Base-by-base conservation (phyloP, 2,797 vertebrate species). In the Poecilia wingei region DNA sequence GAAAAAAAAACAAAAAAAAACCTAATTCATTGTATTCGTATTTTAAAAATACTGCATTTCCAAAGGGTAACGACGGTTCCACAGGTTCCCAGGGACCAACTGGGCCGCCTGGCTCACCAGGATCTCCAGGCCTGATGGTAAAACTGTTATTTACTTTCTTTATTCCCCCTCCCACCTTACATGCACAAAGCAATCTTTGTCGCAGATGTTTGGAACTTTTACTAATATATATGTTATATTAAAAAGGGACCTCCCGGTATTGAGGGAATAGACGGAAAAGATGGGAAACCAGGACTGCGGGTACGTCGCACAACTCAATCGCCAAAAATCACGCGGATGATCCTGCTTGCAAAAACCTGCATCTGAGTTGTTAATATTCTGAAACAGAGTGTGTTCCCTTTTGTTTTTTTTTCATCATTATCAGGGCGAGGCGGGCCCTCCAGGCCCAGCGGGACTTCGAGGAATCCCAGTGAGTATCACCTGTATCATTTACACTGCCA, bases 201-300 rank as follows among this genome's bases (percentile, higher is more conserved):
- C 75, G 74, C 16, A 73, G 74, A 22, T 18, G 1, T 59, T 72
- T 8, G 33, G 55, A 75, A 46, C 31, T 79, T 45, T 74, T 14
- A 75, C 4, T 80, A 33, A 78, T 39, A 49, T 77, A 1, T 46
- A 20, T 57, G 33, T 53, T 25, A 22, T 77, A 75, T 14, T 47
- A 9, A 66, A 0, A 89, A 99, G 98, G 98, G 98, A 1, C 96
- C 97, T 0, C 95, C 96, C 4, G 98, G 98, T 36, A 90, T 98
- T 80, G 97, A 98, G 14, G 98, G 98, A 74, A 84, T 97, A 57
- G 97, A 99, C 0, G 98, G 98, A 79, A 99, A 98, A 93, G 96
- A 97, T 0, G 98, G 98, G 45, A 99, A 98, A 83, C 96, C 97
- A 1, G 98, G 98, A 10, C 59, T 94, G 70, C 92, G 97, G 95